Evolutionary conservation across 2,113 vertebrate genomes (phyloP).

Genomic region (Bolborhynchus lineola): DNA sequence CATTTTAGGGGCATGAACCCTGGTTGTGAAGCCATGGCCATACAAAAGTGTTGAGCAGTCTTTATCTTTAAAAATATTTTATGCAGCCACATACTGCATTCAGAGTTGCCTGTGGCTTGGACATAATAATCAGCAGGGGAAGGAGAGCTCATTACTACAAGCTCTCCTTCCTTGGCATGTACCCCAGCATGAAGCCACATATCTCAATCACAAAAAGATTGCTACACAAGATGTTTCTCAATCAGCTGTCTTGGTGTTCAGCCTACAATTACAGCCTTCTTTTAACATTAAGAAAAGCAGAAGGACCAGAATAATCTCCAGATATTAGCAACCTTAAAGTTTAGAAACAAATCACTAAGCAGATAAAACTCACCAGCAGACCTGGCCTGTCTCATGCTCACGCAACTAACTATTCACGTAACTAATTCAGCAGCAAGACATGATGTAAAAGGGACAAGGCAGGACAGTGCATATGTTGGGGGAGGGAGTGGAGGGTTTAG

Average conservation of each 20-base stretch:
- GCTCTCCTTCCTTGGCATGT: conserved; percentile 31
- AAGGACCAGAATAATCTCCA: neutral
- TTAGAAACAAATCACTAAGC: neutral
- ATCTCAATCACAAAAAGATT: conserved; percentile 18
- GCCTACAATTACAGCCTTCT: neutral
- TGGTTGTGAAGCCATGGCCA: neutral
- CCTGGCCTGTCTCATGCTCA: neutral
- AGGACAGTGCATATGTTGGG: neutral
- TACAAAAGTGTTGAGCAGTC: neutral
- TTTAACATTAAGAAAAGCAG: conserved; percentile 17
- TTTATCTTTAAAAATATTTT: conserved; percentile 38
- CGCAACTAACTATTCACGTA: neutral
- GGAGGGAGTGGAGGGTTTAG: neutral
- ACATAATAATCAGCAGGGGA: conserved; percentile 41
- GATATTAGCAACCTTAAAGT: neutral
- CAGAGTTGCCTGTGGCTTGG: conserved; percentile 21
- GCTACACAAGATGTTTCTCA: conserved; percentile 26
- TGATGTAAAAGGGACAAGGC: neutral
- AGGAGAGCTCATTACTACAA: conserved; percentile 27
- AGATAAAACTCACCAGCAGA: neutral
- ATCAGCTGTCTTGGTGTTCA: conserved; percentile 1
- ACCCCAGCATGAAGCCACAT: conserved; percentile 16
- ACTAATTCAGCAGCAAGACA: neutral
- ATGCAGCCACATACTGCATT: neutral
- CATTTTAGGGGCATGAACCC: neutral